Base-by-base conservation (phyloP, 2,113 vertebrate genomes). In the Bettongia penicillata region DNA sequence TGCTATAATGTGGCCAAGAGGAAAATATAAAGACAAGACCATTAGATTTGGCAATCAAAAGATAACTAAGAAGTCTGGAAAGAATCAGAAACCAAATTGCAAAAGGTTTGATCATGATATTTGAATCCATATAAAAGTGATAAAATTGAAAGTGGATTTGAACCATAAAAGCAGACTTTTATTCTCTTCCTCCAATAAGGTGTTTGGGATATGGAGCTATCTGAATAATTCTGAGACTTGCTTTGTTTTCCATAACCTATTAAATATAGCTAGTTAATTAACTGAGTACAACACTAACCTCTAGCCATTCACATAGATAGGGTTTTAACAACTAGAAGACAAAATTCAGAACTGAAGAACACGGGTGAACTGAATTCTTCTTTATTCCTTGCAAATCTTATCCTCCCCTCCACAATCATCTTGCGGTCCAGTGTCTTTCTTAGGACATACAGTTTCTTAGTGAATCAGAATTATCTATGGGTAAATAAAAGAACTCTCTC, bases 261-360 rank as follows among this genome's bases (percentile, higher is more conserved):
- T 84, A 57, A 7, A 49, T 47, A 25, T 25, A 8, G 1, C 91
- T 25, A 47, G 5, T n/a, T 93, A 43, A 51, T 90, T 92, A 93
- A 43, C 26, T 92, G 68, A 11, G 5, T 37, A 0, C 92, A 93
- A 89, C 8, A 3, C 3, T 93, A 53, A 77, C 84, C 94, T 55
- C 37, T 14, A 57, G 47, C 37, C 49, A 92, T 37, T 52, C 93
- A 95, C n/a, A 53, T 6, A 94, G 49, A 53, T 2, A 90, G 61
- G 3, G 53, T 91, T 94, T 97, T 92, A 50, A 53, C 7, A 91
- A 14, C 11, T 48, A 23, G 52, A 93, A 84, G 84, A 91, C 84
- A 95, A 89, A 84, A 90, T 61, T 94, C 94, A 37, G 31, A 97
- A 47, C 57, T 1, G 93, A 96, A 93, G 1, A 57, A 57, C 9